Conservation (phyloP, 2,113 vertebrate genomes). For the Lynx canadensis region DNA sequence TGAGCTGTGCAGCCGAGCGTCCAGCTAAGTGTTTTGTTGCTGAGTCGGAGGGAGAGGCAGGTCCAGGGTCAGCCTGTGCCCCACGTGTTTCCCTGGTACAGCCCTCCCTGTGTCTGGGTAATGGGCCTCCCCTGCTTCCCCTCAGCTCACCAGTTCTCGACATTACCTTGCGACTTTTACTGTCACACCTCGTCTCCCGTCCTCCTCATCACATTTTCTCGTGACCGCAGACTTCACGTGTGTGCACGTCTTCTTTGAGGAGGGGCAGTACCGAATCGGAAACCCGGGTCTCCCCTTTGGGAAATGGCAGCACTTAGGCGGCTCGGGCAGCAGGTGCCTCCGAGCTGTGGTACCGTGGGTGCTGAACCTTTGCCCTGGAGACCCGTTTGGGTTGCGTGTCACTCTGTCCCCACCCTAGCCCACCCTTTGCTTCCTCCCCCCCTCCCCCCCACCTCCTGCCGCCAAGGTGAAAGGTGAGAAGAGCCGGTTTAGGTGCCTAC, state of each 20-base stretch:
- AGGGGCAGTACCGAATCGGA: neutral
- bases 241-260: neutral
- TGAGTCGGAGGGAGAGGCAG: neutral
- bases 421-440: neutral
- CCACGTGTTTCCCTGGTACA: fast-evolving
- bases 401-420: neutral
- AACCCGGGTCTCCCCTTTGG: neutral
- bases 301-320: neutral
- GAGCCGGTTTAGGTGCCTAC: neutral
- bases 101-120: fast-evolving
- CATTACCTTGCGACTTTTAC: neutral
- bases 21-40: neutral
- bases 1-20: neutral
- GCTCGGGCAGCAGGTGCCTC: neutral
- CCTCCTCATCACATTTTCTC: neutral
- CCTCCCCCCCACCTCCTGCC: no score
- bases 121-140: neutral
- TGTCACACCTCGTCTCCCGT: neutral
- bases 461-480: neutral
- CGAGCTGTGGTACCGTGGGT: fast-evolving
- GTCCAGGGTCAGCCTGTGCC: neutral
- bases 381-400: neutral
- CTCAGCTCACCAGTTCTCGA: no score
- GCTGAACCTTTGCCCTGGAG: neutral
- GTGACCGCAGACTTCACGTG: neutral